Base-by-base conservation (phyloP, 1,140 invertebrate species). In the Drosophila bifasciata region DNA sequence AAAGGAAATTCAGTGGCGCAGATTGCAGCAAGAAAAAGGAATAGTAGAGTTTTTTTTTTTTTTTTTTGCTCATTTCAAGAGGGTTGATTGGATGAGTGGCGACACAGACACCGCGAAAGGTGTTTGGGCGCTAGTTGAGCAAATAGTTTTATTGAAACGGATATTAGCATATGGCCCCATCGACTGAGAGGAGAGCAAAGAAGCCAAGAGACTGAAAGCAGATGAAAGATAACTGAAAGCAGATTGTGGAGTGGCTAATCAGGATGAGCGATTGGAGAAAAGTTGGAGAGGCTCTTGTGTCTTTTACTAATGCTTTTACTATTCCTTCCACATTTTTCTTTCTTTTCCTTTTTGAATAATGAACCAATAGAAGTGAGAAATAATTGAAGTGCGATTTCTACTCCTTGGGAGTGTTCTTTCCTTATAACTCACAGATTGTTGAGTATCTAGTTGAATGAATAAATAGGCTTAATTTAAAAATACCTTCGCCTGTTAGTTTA, bases 71-170 rank as follows among this genome's bases (percentile, higher is more conserved):
- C 9, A 5, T 70, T 70, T 70, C 55, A 70, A 70, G 67, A 70
- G 67, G 66, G 67, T 70, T 51, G 67, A 56, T 70, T 70, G 64
- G 67, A 56, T 64, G 66, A 70, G 66, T 70, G 67, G 70, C 70
- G 70, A 23, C 32, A 36, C 32, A 36, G 32, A 13, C 32, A 74
- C 28, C 40, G 44, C 32, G 11, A 51, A 73, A 74, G 70, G 70
- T 70, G 67, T 70, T 70, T 67, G n/a, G 50, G 70, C 32, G 67
- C 53, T 70, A 70, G 67, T 74, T 74, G 69, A 64, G 70, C 59
- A 74, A 74, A 74, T 64, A 73, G 70, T 74, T 74, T 74, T 74
- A 56, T 64, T 74, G 51, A 49, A 56, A 74, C 45, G 52, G 70
- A 74, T 74, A 74, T 74, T 74, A 74, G 70, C 70, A 74, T 74